Conservation (phyloP, 2,797 vertebrate species). For the Vultur gryphus region DNA sequence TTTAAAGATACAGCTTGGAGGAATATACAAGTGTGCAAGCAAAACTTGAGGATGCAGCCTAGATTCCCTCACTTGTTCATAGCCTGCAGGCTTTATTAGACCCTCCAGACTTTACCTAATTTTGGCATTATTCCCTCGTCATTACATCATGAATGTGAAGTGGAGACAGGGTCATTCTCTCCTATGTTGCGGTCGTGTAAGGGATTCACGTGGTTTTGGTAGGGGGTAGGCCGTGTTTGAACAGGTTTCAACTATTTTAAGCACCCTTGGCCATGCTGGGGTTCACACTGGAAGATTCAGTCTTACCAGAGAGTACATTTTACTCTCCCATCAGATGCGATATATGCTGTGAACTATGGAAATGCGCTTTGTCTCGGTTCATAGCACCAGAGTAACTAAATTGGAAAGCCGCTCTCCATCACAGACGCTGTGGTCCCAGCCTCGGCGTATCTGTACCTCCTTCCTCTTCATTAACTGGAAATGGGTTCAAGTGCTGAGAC, state of each 20-base stretch:
- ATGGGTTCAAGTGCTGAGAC: neutral
- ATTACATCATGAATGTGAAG: constrained; percentile 57
- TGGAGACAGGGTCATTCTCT: constrained; percentile 45
- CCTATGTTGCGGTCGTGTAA: neutral
- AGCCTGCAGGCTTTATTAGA: constrained; percentile 50
- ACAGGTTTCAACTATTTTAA: neutral
- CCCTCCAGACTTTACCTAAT: constrained; percentile 71
- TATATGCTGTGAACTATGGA: neutral
- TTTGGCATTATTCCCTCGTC: constrained; percentile 59
- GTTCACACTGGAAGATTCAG: neutral
- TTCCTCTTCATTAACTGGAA: neutral
- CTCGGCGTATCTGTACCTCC: rapidly evolving
- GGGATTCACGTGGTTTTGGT: neutral
- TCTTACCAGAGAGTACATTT: neutral
- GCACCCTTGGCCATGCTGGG: neutral
- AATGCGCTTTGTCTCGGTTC: neutral
- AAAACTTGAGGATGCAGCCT: neutral
- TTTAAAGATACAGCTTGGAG: neutral
- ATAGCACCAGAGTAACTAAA: neutral
- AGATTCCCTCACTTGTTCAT: neutral
- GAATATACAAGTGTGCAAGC: neutral
- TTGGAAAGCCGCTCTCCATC: neutral
- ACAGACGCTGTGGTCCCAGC: neutral
- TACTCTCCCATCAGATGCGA: neutral
- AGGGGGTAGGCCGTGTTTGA: neutral